phyloP scores from a whole-genome alignment of 2,888 invertebrate genomes.

The Lobophora halterata region DNA sequence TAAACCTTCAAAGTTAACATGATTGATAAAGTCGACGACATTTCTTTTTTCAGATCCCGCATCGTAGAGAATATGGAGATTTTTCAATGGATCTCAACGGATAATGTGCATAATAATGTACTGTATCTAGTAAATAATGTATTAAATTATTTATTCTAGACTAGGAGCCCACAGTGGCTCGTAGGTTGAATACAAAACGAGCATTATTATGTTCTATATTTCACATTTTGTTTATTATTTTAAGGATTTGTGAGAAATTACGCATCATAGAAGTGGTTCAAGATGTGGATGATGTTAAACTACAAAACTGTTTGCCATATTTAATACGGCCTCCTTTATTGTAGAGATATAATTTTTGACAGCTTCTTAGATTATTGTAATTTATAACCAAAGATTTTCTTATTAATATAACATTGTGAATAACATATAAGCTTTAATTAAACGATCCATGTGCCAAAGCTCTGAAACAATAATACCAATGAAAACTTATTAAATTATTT shows the following conservation, averaged over 20 bases:
- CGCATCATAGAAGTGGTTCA: background rate
- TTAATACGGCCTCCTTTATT: too few relatives aligned
- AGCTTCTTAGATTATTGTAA: too few relatives aligned
- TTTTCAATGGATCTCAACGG: constrained; percentile 27
- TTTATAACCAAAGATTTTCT: too few relatives aligned
- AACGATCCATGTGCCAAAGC: too few relatives aligned
- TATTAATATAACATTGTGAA: too few relatives aligned
- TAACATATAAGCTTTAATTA: too few relatives aligned
- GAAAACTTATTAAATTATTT: too few relatives aligned
- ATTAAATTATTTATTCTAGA: constrained; percentile 22
- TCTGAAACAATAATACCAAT: too few relatives aligned
- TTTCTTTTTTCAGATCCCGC: constrained; percentile 25
- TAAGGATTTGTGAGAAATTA: constrained; percentile 1
- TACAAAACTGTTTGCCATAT: constrained; percentile 3
- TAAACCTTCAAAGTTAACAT: background rate
- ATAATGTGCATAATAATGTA: constrained; percentile 16
- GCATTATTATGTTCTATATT: background rate
- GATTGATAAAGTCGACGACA: background rate
- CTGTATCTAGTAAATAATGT: constrained; percentile 15
- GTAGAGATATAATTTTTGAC: too few relatives aligned
- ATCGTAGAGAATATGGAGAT: constrained; percentile 22
- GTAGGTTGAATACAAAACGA: constrained; percentile 14
- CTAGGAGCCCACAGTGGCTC: constrained; percentile 10
- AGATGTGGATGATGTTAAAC: background rate
- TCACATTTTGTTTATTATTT: constrained; percentile 4